Evolutionary conservation across 2,797 vertebrate species (phyloP).

Genomic region (Pantherophis vulpinus): DNA sequence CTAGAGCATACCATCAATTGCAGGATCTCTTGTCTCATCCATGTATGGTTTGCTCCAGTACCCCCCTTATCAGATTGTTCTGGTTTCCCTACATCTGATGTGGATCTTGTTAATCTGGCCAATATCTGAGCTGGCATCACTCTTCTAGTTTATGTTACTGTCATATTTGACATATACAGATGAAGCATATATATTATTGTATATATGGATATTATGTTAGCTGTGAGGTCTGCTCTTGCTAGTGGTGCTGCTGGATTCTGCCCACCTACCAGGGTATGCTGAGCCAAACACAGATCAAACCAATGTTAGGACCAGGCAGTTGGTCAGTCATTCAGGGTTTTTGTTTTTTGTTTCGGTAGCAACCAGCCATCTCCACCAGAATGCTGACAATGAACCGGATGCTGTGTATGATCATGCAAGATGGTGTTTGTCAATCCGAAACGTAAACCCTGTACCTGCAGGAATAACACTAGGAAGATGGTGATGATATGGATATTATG

Average conservation of each 20-base stretch:
- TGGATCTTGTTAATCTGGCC: background rate
- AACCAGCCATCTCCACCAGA: background rate
- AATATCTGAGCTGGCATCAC: background rate
- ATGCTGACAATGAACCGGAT: background rate
- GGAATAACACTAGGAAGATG: background rate
- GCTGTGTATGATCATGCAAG: background rate
- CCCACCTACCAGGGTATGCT: background rate
- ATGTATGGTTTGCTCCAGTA: background rate
- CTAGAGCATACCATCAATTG: background rate
- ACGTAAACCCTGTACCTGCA: background rate
- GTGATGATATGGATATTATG: background rate
- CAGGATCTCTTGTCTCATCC: background rate
- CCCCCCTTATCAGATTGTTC: background rate
- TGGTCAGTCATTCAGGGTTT: background rate
- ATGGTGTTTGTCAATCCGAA: background rate
- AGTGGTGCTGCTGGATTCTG: background rate
- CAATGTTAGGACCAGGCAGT: background rate
- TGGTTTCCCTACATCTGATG: background rate
- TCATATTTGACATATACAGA: background rate
- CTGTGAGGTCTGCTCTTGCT: background rate
- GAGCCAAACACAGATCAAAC: background rate
- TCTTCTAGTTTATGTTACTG: background rate
- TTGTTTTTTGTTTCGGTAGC: background rate
- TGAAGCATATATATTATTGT: background rate
- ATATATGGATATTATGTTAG: background rate